These are phyloP conservation scores for Pipra filicauda DNA, from an alignment of 2,113 vertebrate species.

Conservation along the genomic window DNA sequence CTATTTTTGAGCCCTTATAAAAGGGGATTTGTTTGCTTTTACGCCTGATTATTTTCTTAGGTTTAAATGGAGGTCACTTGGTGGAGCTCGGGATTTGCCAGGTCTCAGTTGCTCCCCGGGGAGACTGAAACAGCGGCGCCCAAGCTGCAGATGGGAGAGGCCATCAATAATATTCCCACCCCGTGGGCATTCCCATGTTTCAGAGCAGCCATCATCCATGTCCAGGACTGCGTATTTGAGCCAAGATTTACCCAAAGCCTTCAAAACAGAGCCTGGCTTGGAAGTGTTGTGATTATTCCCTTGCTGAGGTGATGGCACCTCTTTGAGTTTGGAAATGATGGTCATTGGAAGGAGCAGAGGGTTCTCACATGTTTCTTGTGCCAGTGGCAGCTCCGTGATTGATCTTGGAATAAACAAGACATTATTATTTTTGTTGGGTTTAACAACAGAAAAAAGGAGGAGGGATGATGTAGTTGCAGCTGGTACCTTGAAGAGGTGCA, in stretches of 20 bases:
- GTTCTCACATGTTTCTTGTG: fast-evolving
- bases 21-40: slow-evolving; percentile 31
- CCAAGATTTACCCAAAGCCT: not conserved
- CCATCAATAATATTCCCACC: not conserved
- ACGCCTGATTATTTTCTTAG: not conserved
- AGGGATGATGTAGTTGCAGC: not conserved
- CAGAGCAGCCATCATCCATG: not conserved
- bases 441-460: not conserved
- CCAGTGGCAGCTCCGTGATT: fast-evolving
- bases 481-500: not conserved
- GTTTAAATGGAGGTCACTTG: slow-evolving; percentile 25
- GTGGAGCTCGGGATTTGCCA: not conserved
- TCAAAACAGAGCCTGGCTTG: fast-evolving
- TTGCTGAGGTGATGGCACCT: fast-evolving
- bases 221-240: fast-evolving
- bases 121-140: not conserved
- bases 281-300: not conserved
- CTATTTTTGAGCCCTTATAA: slow-evolving; percentile 27
- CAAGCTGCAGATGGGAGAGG: not conserved
- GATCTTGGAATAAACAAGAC: not conserved
- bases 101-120: not conserved
- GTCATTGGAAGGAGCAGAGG: not conserved
- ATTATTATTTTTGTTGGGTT: fast-evolving
- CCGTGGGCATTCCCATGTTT: not conserved
- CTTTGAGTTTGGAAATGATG: not conserved